phyloP scores from a whole-genome alignment of 1,140 invertebrate genomes.

The Ceratosolen solmsi region DNA sequence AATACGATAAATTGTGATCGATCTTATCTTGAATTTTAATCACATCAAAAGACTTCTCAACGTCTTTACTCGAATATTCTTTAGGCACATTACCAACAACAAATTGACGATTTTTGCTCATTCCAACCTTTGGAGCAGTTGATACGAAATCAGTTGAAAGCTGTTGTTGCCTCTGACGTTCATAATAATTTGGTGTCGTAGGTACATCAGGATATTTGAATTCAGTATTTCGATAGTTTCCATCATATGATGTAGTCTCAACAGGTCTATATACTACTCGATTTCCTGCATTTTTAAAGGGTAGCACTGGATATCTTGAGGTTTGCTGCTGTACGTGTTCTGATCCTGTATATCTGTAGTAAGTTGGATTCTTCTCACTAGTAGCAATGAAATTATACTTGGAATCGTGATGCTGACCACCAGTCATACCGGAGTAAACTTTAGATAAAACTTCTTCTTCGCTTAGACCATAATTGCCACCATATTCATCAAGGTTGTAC shows the following conservation, averaged over 20 bases:
- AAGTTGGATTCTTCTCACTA: constrained; percentile 41
- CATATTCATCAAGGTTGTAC: constrained; percentile 79
- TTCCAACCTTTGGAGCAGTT: constrained; percentile 16
- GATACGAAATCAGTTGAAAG: constrained; percentile 48
- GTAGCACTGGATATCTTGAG: constrained; percentile 22
- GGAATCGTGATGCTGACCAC: constrained; percentile 41
- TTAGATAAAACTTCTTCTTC: constrained; percentile 84
- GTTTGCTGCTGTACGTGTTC: constrained; percentile 27
- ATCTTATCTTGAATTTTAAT: constrained; percentile 22
- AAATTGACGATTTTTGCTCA: constrained; percentile 64
- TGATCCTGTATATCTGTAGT: constrained; percentile 37
- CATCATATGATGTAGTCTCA: constrained; percentile 58
- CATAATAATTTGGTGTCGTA: constrained; percentile 63
- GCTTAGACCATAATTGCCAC: constrained; percentile 77
- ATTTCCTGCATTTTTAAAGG: constrained; percentile 30
- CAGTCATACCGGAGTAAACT: constrained; percentile 82
- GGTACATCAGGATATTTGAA: constrained; percentile 63
- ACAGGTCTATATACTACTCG: constrained; percentile 58
- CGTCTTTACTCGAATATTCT: constrained; percentile 60
- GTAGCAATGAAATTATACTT: constrained; percentile 28
- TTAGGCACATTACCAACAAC: constrained; percentile 69
- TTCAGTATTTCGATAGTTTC: constrained; percentile 67
- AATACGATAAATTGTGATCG: neutral
- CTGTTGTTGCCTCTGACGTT: constrained; percentile 58
- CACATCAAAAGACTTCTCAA: neutral